Conservation (phyloP, 2,113 vertebrate genomes). For the Phyllostomus discolor region DNA sequence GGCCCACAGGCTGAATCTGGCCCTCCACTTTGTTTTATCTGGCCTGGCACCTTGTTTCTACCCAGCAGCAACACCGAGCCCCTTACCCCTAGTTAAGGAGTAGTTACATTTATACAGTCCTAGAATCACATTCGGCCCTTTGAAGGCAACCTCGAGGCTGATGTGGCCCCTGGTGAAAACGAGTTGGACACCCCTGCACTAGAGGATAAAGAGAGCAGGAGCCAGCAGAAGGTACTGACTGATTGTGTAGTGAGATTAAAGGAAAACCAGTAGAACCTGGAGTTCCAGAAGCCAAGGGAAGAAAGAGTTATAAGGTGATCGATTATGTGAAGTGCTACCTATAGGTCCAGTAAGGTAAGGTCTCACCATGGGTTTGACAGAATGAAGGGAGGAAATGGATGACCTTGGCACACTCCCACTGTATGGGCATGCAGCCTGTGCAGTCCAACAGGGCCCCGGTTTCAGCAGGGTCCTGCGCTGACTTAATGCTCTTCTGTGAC, state of each 20-base stretch:
- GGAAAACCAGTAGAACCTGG: background rate
- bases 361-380: background rate
- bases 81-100: too few relatives aligned
- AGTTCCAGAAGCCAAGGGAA: background rate
- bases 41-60: too few relatives aligned
- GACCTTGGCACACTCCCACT: background rate
- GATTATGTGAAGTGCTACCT: background rate
- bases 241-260: background rate
- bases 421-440: background rate
- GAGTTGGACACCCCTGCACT: too few relatives aligned
- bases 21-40: too few relatives aligned
- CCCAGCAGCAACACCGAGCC: too few relatives aligned
- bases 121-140: too few relatives aligned
- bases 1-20: too few relatives aligned
- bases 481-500: background rate
- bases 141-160: too few relatives aligned
- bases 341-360: background rate
- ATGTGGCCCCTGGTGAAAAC: too few relatives aligned
- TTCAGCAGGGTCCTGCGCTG: background rate
- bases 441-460: background rate
- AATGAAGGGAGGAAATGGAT: background rate
- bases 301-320: background rate
- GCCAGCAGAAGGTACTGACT: background rate
- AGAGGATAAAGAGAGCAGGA: background rate
- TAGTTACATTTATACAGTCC: too few relatives aligned